A percentile compares a stretch with the other conserved stretches of the same genome.
phyloP scores from a whole-genome alignment of 2,113 vertebrate genomes.

The Struthidea cinerea region DNA sequence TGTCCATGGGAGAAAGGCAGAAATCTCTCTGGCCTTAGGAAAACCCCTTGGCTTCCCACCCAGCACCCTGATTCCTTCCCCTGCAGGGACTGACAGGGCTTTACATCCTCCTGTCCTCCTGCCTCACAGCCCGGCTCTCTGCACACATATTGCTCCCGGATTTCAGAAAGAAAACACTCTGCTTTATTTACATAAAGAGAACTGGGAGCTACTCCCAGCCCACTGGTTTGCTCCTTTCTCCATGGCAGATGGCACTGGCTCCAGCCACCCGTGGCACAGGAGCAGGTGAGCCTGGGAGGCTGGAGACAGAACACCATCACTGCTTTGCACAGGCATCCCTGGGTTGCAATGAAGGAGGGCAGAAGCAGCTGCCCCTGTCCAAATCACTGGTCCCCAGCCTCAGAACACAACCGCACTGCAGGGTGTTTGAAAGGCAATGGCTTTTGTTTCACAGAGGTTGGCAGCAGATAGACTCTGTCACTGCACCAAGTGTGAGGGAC shows the following conservation, averaged over 20 bases:
- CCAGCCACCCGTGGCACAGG: not conserved
- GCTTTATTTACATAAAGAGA: not conserved
- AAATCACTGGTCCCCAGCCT: not conserved
- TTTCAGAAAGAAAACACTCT: not conserved
- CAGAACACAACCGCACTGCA: not conserved
- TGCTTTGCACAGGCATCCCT: not conserved
- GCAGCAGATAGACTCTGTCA: not conserved
- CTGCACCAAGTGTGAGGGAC: not conserved
- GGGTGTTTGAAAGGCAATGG: not conserved
- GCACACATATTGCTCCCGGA: not conserved
- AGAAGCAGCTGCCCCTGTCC: not conserved
- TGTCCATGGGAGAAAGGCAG: not conserved
- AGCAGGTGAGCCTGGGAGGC: not conserved
- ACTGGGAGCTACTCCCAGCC: not conserved
- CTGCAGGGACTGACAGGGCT: not conserved
- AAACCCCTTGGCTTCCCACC: not conserved
- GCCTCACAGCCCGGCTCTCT: not conserved
- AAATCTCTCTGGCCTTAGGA: not conserved
- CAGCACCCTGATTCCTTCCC: not conserved
- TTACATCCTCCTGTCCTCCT: not conserved
- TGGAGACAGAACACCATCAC: rapidly evolving
- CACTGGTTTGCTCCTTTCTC: not conserved
- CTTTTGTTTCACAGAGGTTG: not conserved
- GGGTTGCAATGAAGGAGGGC: not conserved
- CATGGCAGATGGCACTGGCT: not conserved